Percentiles rank a stretch among this genome's conserved stretches.
Evolutionary conservation across 2,113 vertebrate species (phyloP).

Genomic region (Mus spicilegus): DNA sequence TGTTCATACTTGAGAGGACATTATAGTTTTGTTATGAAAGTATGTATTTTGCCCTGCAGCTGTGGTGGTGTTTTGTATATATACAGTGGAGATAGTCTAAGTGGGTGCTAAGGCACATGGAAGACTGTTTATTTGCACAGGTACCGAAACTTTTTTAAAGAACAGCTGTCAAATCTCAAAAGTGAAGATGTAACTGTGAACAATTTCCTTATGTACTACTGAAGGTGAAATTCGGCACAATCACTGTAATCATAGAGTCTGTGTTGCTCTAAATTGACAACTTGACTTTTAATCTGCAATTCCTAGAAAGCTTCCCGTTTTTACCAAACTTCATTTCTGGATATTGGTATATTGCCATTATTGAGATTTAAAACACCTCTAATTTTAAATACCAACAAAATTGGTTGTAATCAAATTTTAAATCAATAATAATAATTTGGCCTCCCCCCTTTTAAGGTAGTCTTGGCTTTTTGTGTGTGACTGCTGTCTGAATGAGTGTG

Average conservation of each 20-base stretch:
- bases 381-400: slow-evolving; percentile 83
- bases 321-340: slow-evolving; percentile 80
- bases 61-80: slow-evolving; percentile 88
- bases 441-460: slow-evolving; percentile 84
- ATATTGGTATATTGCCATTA: slow-evolving; percentile 75
- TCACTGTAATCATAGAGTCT: slow-evolving; percentile 79
- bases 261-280: slow-evolving; percentile 81
- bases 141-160: slow-evolving; percentile 85
- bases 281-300: slow-evolving; percentile 83
- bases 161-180: slow-evolving; percentile 82
- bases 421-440: slow-evolving; percentile 90
- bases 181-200: slow-evolving; percentile 88
- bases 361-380: slow-evolving; percentile 79
- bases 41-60: slow-evolving; percentile 91
- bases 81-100: slow-evolving; percentile 86
- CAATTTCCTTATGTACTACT: slow-evolving; percentile 86
- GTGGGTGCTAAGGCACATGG: slow-evolving; percentile 85
- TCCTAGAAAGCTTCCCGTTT: slow-evolving; percentile 78
- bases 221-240: slow-evolving; percentile 84
- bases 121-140: slow-evolving; percentile 92
- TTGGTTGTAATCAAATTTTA: slow-evolving; percentile 85
- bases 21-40: slow-evolving; percentile 99
- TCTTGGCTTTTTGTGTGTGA: slow-evolving; percentile 77
- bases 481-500: slow-evolving; percentile 59
- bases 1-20: slow-evolving; percentile 93